Evolutionary conservation across 2,113 vertebrate species (phyloP), one percentile per base, ranked within the genome.

Genomic region (Scalopus aquaticus): DNA sequence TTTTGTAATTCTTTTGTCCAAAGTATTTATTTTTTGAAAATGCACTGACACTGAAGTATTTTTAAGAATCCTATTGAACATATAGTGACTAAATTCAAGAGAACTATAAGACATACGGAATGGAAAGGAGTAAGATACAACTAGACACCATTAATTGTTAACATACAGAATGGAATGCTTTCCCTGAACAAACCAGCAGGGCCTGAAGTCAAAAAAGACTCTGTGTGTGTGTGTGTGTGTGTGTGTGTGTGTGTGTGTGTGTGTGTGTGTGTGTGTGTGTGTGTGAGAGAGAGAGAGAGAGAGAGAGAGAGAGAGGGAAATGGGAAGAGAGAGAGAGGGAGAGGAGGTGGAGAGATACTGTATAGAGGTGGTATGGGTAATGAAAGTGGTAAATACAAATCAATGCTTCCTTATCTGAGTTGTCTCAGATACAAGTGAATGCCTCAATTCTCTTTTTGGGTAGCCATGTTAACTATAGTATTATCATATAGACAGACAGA

Each of bases 21-120:
- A 80, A 91, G 26, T 70, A 51, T 65, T 81, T 42, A n/a, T 79
- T 81, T 88, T 88, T 94, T 78, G 39, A 49, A 94, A 95, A 94
- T 76, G 35, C 44, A 87, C 22, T 49, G 37, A 87, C 44, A 67
- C 10, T 39, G 30, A 77, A 44, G 13, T 86, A 65, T 58, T 85
- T 85, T 70, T 46, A 74, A 72, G 84, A 78, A 62, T 67, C n/a
- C n/a, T 37, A 4, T 90, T 95, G 64, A 64, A 65, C 16, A 76
- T 67, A 37, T 42, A 42, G 28, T 64, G 64, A 56, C 19, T 58
- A 19, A 91, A 69, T 78, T 74, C 37, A 89, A 94, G 42, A 58
- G 74, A 90, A 32, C 1, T 69, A 4, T 73, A 77, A 69, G 39
- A 67, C 30, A 94, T 4, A 86, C 49, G 58, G 32, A 49, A 90